Evolutionary conservation across 2,797 vertebrate species (phyloP), one percentile per base, ranked within the genome.

Genomic region (Chelidonichthys spinosus): DNA sequence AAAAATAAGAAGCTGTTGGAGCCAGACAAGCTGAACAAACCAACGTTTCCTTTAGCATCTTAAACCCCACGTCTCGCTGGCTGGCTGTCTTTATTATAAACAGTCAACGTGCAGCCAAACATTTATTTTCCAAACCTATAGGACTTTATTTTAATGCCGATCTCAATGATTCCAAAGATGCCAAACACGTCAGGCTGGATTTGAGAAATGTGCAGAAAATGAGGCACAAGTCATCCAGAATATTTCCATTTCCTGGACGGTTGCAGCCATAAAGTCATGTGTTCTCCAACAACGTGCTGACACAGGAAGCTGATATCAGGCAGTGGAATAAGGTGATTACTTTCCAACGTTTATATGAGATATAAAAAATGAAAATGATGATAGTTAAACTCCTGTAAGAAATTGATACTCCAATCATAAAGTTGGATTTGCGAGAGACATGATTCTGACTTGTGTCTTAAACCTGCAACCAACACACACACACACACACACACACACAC

Each of bases 401-500:
- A 33, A 65, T 2, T 11, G 13, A 69, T 44, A 58, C 11, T 25
- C 25, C 17, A 37, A 54, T 33, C 42, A 11, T 25, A 25, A 25
- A 25, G 25, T 25, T 25, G 25, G 25, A 25, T 25, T 25, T 25
- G 25, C 25, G 25, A 25, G 25, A 25, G 25, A 25, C 11, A 11
- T 58, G 62, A 78, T 62, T 40, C 49, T n/a, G 49, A 60, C 50
- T 78, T 60, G 52, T 59, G 44, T 64, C 32, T 47, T n/a, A 73
- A 77, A 55, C 46, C 39, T 54, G 56, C 69, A 76, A 63, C 65
- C 50, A 58, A 72, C 71, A 77, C 79, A 85, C 56, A 25, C 73
- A 60, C 76, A 89, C 76, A 79, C 67, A 25, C 50, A 62, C 47
- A 54, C 54, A 72, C 71, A 77, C 79, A 85, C 56, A 25, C 73